Percentiles rank a stretch among this genome's conserved stretches.
Evolutionary conservation across 1,140 invertebrate species (phyloP).

Genomic region (Lordiphosa mommai): DNA sequence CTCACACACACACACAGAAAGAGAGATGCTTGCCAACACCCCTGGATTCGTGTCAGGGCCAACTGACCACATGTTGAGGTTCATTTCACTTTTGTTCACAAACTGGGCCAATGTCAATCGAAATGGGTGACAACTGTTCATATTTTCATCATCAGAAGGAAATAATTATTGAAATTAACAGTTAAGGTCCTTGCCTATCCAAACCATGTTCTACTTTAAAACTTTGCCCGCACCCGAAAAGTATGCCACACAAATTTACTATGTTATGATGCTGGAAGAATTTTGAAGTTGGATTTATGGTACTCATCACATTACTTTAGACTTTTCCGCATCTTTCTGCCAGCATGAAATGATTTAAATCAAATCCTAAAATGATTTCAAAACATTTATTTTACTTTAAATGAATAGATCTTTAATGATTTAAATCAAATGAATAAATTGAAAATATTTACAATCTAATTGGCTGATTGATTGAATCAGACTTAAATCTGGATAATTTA

Average conservation of each 20-base stretch:
- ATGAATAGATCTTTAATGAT: background rate
- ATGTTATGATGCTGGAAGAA: too few relatives aligned
- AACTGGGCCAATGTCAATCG: slow-evolving; percentile 65
- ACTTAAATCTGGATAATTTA: background rate
- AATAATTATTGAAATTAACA: too few relatives aligned
- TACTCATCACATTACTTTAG: too few relatives aligned
- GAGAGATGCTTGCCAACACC: slow-evolving; percentile 28
- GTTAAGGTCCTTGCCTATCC: too few relatives aligned
- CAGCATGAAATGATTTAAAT: background rate
- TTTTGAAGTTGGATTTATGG: too few relatives aligned
- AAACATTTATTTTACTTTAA: background rate
- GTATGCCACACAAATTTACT: too few relatives aligned
- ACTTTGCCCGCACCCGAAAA: too few relatives aligned
- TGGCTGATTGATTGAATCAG: background rate
- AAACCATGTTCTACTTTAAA: too few relatives aligned
- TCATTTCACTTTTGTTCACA: slow-evolving; percentile 12
- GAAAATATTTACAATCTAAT: background rate
- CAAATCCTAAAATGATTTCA: background rate
- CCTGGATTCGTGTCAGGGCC: slow-evolving; percentile 56
- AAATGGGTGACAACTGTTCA: slow-evolving; percentile 52
- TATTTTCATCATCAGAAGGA: slow-evolving; percentile 26
- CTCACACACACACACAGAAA: background rate
- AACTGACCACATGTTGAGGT: slow-evolving; percentile 26
- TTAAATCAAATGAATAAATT: background rate
- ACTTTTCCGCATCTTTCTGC: too few relatives aligned